Conservation (phyloP, 2,888 invertebrate species). For the Nephrotoma appendiculata region DNA sequence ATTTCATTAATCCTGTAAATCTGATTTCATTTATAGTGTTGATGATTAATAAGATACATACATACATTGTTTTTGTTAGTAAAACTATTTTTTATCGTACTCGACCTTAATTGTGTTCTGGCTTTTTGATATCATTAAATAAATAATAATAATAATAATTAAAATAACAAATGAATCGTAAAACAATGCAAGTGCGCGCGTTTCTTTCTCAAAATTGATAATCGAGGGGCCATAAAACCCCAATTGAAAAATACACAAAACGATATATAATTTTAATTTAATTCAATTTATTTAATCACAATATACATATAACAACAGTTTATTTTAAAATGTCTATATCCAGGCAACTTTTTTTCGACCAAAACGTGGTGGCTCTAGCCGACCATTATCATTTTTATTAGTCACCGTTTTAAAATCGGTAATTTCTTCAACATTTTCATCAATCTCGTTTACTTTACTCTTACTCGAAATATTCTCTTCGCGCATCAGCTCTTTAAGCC, state of each 20-base stretch:
- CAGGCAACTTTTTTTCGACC: constrained; percentile 27
- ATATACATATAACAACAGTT: constrained; percentile 5
- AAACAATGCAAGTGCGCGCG: not conserved
- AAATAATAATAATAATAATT: not conserved
- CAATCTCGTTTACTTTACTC: not conserved
- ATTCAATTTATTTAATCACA: constrained; percentile 1
- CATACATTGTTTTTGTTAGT: not conserved
- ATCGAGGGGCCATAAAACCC: not conserved
- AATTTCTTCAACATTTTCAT: not conserved
- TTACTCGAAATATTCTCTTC: constrained; percentile 16
- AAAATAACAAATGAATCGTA: not conserved
- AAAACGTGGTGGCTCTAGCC: constrained; percentile 19
- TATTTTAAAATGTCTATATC: constrained; percentile 17
- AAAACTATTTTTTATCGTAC: not conserved
- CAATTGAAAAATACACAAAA: not conserved
- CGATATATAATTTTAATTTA: not conserved
- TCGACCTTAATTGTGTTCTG: not conserved
- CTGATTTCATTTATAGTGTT: not conserved
- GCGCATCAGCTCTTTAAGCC: constrained; percentile 23
- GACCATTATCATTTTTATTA: not conserved
- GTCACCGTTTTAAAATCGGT: not conserved
- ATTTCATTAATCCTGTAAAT: too few relatives aligned
- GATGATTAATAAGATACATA: not conserved
- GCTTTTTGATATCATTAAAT: not conserved
- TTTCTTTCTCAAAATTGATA: not conserved